Evolutionary conservation across 2,888 invertebrate species (phyloP).

Genomic region (Mylabris sibirica): DNA sequence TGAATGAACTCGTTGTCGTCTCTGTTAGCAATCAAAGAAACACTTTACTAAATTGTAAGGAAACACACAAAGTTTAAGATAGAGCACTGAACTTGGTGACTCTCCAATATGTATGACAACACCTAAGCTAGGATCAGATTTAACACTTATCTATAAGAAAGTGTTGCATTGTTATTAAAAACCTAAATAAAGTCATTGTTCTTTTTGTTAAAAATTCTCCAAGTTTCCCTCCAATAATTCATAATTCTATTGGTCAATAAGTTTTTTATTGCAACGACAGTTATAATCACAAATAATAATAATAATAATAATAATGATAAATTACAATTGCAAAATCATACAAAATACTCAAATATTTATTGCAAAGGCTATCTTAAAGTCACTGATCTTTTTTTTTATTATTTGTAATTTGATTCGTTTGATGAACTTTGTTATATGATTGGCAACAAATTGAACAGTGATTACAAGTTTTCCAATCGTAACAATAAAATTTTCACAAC

Average conservation of each 20-base stretch:
- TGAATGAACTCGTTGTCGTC: conserved; percentile 5
- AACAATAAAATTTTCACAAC: background rate
- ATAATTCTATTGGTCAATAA: too few relatives aligned
- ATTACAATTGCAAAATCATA: background rate
- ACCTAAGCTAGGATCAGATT: background rate
- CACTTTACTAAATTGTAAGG: background rate
- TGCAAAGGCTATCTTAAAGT: conserved; percentile 5
- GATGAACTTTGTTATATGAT: background rate
- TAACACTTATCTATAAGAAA: background rate
- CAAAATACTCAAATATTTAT: conserved; percentile 1
- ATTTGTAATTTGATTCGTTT: background rate
- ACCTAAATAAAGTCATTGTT: too few relatives aligned
- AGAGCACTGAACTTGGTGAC: conserved; percentile 21
- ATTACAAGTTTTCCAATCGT: background rate
- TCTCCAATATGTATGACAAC: too few relatives aligned
- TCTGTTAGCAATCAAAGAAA: background rate
- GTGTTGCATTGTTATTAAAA: background rate
- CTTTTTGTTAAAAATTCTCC: too few relatives aligned
- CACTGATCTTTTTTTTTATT: background rate
- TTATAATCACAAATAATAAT: background rate
- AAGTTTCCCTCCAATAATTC: too few relatives aligned
- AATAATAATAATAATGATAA: background rate
- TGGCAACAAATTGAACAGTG: background rate
- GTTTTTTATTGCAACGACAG: conserved; percentile 16
- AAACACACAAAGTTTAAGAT: conserved; percentile 5